A percentile compares a stretch with the other conserved stretches of the same genome.
phyloP scores from a whole-genome alignment of 2,888 invertebrate genomes.

The Argyresthia albistria region DNA sequence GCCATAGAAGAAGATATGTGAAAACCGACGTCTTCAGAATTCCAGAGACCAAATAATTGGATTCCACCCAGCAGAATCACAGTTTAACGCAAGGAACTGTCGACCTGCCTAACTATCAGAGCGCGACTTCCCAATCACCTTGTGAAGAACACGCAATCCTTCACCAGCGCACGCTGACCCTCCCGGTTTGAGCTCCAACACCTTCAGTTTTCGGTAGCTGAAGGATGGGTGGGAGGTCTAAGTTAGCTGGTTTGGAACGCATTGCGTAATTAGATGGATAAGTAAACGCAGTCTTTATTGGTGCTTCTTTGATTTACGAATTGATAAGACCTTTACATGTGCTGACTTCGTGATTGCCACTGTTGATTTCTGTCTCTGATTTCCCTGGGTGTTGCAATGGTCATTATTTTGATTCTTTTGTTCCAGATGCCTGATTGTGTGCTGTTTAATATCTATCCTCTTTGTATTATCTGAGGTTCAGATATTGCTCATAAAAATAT shows the following conservation, averaged over 20 bases:
- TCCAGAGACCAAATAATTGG: no score
- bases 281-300: constrained; percentile 2
- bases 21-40: no score
- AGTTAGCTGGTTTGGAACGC: neutral
- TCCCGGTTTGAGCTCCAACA: neutral
- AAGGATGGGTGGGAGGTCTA: neutral
- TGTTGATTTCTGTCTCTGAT: constrained; percentile 2
- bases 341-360: constrained; percentile 1
- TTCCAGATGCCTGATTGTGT: neutral
- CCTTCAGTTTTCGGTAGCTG: neutral
- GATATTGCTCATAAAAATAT: no score
- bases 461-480: no score
- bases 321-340: constrained; percentile 23
- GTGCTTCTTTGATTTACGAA: constrained; percentile 14
- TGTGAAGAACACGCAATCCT: constrained; percentile 17
- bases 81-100: constrained; percentile 32
- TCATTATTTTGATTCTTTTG: neutral
- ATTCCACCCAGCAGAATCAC: neutral
- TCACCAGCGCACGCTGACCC: constrained; percentile 10
- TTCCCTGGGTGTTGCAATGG: constrained; percentile 5
- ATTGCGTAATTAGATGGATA: constrained; percentile 5
- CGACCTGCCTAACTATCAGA: constrained; percentile 41
- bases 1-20: no score
- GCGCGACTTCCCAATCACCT: constrained; percentile 26
- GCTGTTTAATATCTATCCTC: no score